These are phyloP conservation scores for Pseudomyrmex sp. DNA, from an alignment of 1,140 invertebrate species.

Conservation along the genomic window DNA sequence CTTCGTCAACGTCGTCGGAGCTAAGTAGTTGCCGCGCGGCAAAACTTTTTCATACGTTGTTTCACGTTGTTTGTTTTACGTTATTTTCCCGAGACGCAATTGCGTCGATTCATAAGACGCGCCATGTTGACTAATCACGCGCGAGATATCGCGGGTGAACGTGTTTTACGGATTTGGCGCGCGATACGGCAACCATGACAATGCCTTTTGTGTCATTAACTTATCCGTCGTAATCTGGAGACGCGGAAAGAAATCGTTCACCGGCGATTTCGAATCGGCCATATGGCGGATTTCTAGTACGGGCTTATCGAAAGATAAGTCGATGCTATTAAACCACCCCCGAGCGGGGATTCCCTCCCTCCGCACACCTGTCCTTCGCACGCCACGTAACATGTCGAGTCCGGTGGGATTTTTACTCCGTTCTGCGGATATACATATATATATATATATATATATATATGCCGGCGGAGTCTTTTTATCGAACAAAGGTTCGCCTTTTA, in stretches of 20 bases:
- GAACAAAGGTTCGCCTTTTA: constrained; percentile 64
- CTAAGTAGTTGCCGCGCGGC: neutral
- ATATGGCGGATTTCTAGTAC: constrained; percentile 65
- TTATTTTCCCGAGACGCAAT: neutral
- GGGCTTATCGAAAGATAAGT: constrained; percentile 74
- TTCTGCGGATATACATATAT: constrained; percentile 34
- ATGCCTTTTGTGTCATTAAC: constrained; percentile 14
- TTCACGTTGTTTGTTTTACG: too few species aligned
- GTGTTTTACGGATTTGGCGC: constrained; percentile 8
- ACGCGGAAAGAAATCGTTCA: constrained; percentile 51
- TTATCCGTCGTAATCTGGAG: constrained; percentile 55
- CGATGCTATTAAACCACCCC: constrained; percentile 68
- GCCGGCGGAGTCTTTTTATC: constrained; percentile 64
- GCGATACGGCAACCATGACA: constrained; percentile 20
- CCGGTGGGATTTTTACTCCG: constrained; percentile 57
- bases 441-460: too few species aligned
- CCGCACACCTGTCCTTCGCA: constrained; percentile 67
- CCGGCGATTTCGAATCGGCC: constrained; percentile 60
- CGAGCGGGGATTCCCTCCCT: neutral
- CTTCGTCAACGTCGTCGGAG: constrained; percentile 13
- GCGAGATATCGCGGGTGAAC: neutral
- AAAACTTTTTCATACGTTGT: neutral
- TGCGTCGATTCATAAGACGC: neutral
- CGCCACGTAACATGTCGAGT: constrained; percentile 52
- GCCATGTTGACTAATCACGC: neutral